Percentiles rank a stretch among this genome's conserved stretches.
phyloP scores from a whole-genome alignment of 2,888 invertebrate species.

The Drosophila ustulata region DNA sequence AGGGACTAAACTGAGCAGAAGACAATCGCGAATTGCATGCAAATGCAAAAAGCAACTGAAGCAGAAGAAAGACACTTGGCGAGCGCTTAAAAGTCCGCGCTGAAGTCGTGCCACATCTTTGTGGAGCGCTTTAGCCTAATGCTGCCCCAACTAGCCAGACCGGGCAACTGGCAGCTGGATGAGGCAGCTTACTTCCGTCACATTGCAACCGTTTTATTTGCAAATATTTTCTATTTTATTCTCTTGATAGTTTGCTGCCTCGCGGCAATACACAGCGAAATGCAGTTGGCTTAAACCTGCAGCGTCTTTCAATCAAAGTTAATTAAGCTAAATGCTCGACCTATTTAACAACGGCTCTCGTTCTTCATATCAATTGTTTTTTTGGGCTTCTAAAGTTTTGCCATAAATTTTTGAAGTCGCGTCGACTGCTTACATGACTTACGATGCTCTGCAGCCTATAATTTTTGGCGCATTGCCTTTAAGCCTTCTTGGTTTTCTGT shows the following conservation, averaged over 20 bases:
- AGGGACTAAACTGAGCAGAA: constrained; percentile 51
- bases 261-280: constrained; percentile 10
- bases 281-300: constrained; percentile 17
- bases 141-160: constrained; percentile 49
- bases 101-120: constrained; percentile 52
- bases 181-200: constrained; percentile 73
- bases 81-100: constrained; percentile 44
- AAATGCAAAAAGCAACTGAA: constrained; percentile 48
- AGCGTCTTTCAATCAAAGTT: constrained; percentile 34
- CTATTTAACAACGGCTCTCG: constrained; percentile 22
- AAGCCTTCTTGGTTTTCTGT: constrained; percentile 17
- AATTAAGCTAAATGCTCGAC: constrained; percentile 57
- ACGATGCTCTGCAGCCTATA: constrained; percentile 51
- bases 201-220: constrained; percentile 78
- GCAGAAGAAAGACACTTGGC: constrained; percentile 2
- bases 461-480: constrained; percentile 64
- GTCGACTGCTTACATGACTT: constrained; percentile 50
- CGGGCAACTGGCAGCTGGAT: constrained; percentile 8
- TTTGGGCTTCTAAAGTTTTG: constrained; percentile 32
- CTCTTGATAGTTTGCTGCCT: constrained; percentile 20
- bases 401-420: constrained; percentile 52
- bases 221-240: constrained; percentile 58
- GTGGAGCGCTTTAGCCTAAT: constrained; percentile 69
- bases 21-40: constrained; percentile 71
- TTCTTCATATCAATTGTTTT: constrained; percentile 31